phyloP scores from a whole-genome alignment of 2,888 invertebrate genomes.

The Trachelus stipa region DNA sequence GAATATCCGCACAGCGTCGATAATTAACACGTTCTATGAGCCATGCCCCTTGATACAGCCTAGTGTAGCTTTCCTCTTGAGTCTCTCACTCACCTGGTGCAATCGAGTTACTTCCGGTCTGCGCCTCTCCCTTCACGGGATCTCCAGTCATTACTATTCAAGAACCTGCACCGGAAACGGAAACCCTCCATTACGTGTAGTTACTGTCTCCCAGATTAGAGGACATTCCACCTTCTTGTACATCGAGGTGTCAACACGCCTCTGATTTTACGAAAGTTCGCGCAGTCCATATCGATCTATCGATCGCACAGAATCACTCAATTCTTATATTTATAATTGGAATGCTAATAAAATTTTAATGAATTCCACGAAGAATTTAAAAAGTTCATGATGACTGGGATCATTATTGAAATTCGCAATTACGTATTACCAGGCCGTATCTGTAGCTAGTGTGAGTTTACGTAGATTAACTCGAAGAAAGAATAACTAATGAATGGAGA shows the following conservation, averaged over 20 bases:
- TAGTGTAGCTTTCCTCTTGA: not conserved
- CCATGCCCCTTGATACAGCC: not conserved
- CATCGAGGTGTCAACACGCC: too few species aligned
- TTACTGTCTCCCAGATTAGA: conserved; percentile 39
- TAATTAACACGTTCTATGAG: not conserved
- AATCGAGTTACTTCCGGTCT: conserved; percentile 36
- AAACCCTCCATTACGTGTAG: conserved; percentile 53
- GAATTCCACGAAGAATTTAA: too few species aligned
- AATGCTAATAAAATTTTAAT: too few species aligned
- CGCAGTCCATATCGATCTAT: too few species aligned
- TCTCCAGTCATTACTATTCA: conserved; percentile 55
- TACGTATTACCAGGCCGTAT: too few species aligned
- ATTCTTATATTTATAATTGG: too few species aligned
- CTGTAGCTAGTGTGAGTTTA: too few species aligned
- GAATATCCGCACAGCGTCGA: not conserved
- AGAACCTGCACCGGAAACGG: conserved; percentile 56
- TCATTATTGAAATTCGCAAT: too few species aligned
- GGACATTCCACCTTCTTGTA: conserved; percentile 28
- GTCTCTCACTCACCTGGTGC: conserved; percentile 30
- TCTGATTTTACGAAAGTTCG: too few species aligned
- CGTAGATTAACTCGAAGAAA: conserved; percentile 13
- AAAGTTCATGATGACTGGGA: too few species aligned
- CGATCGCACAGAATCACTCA: too few species aligned
- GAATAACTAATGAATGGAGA: conserved; percentile 40
- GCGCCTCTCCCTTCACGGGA: conserved; percentile 20